These are phyloP conservation scores for Papilio polyxenes DNA, from an alignment of 1,140 invertebrate genomes.

Conservation along the genomic window DNA sequence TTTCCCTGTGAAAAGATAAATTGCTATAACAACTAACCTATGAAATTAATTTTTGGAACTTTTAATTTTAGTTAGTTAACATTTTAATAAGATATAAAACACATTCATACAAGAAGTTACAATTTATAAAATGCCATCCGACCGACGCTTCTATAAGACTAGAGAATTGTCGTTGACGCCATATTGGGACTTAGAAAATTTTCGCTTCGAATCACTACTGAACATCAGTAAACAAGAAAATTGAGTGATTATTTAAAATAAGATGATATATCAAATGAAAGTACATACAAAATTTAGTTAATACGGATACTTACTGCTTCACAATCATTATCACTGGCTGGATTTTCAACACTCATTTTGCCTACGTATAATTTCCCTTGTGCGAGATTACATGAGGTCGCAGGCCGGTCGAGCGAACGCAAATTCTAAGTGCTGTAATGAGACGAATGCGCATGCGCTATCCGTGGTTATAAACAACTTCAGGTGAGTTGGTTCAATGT, in stretches of 20 bases:
- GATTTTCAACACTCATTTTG: conserved; percentile 81
- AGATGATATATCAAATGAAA: conserved; percentile 50
- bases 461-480: conserved; percentile 58
- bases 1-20: conserved; percentile 69
- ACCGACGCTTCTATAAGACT: conserved; percentile 65
- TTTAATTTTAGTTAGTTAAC: conserved; percentile 1
- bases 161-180: conserved; percentile 87
- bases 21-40: conserved; percentile 6
- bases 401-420: conserved; percentile 56
- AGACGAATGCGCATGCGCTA: conserved; percentile 71
- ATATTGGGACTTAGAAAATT: conserved; percentile 93
- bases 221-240: conserved; percentile 67
- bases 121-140: conserved; percentile 44
- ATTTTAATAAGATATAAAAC: not conserved
- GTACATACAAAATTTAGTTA: conserved; percentile 45
- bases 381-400: conserved; percentile 75
- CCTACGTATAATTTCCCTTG: conserved; percentile 75
- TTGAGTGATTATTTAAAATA: conserved; percentile 27
- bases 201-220: conserved; percentile 77
- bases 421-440: conserved; percentile 71
- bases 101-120: not conserved
- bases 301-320: conserved; percentile 73
- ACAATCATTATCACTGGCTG: conserved; percentile 74
- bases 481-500: conserved; percentile 66
- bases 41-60: not conserved